Conservation (phyloP, 2,797 vertebrate species). For the Scomberomorus guttatus region DNA sequence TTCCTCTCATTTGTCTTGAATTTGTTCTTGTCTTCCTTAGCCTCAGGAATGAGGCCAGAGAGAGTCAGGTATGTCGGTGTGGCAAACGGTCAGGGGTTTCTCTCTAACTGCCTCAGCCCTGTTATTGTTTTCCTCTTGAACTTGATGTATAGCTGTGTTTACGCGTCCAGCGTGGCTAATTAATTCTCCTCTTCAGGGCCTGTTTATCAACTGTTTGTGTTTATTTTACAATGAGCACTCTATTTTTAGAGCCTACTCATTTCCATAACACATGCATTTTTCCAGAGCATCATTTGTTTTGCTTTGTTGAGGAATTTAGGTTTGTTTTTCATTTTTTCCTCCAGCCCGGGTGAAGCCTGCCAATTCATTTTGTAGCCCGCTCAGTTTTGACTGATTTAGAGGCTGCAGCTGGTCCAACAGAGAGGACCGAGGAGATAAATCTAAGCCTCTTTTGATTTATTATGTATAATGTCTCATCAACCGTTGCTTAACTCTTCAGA, state of each 20-base stretch:
- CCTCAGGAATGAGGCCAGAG: conserved; percentile 43
- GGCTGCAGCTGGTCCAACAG: conserved; percentile 73
- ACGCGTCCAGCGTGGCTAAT: conserved; percentile 83
- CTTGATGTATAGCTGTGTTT: conserved; percentile 87
- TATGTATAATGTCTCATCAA: conserved; percentile 84
- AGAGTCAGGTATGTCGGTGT: conserved; percentile 44
- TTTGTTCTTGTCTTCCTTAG: conserved; percentile 44
- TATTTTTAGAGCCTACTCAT: conserved; percentile 82
- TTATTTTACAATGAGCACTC: conserved; percentile 78
- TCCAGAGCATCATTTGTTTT: conserved; percentile 77
- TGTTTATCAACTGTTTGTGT: conserved; percentile 84
- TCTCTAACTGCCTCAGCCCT: conserved; percentile 68
- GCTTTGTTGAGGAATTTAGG: conserved; percentile 76
- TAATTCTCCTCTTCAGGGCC: conserved; percentile 82
- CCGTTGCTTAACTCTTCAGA: conserved; percentile 78
- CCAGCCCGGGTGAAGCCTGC: conserved; percentile 64
- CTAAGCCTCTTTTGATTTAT: conserved; percentile 83
- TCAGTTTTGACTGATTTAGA: conserved; percentile 82
- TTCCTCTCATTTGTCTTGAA: conserved; percentile 29
- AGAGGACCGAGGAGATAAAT: conserved; percentile 78
- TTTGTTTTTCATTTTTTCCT: conserved; percentile 69
- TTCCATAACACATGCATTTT: conserved; percentile 76
- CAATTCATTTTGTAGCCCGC: conserved; percentile 78
- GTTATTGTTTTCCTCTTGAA: conserved; percentile 82
- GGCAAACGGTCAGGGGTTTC: conserved; percentile 60